A percentile compares a stretch with the other conserved stretches of the same genome.
Evolutionary conservation across 2,113 vertebrate genomes (phyloP).

Genomic region (Lichenostomus cassidix): DNA sequence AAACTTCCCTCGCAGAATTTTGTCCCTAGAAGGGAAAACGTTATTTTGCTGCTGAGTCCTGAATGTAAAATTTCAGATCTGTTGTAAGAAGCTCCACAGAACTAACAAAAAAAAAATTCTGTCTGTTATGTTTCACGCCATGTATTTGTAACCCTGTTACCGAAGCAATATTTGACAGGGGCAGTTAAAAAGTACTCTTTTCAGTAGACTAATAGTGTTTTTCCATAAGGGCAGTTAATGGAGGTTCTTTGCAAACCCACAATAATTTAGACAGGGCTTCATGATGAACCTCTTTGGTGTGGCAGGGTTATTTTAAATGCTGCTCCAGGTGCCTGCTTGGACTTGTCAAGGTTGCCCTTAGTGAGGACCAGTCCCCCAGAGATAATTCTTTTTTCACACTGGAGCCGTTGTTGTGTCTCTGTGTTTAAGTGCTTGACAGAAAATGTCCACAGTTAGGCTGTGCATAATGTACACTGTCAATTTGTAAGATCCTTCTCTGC

Average conservation of each 20-base stretch:
- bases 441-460: slow-evolving; percentile 52
- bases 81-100: slow-evolving; percentile 17
- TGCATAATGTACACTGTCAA: slow-evolving; percentile 24
- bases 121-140: slow-evolving; percentile 30
- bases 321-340: slow-evolving; percentile 53
- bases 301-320: slow-evolving; percentile 52
- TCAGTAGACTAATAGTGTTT: slow-evolving; percentile 5
- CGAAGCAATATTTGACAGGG: slow-evolving; percentile 29
- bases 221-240: slow-evolving; percentile 41
- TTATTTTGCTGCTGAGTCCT: not conserved
- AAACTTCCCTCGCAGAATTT: slow-evolving; percentile 60
- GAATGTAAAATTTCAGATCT: slow-evolving; percentile 34
- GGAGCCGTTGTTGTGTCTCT: slow-evolving; percentile 55
- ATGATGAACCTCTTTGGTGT: not conserved
- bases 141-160: slow-evolving; percentile 41
- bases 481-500: not conserved
- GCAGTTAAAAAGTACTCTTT: slow-evolving; percentile 16
- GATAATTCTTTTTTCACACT: slow-evolving; percentile 56
- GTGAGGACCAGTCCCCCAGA: slow-evolving; percentile 41
- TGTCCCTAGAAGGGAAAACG: slow-evolving; percentile 59
- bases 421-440: slow-evolving; percentile 51
- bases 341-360: slow-evolving; percentile 45
- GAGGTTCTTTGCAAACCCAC: slow-evolving; percentile 44
- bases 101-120: slow-evolving; percentile 45
- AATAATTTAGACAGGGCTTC: slow-evolving; percentile 33